Conservation (phyloP, 2,888 invertebrate species). For the Apamea crenata region DNA sequence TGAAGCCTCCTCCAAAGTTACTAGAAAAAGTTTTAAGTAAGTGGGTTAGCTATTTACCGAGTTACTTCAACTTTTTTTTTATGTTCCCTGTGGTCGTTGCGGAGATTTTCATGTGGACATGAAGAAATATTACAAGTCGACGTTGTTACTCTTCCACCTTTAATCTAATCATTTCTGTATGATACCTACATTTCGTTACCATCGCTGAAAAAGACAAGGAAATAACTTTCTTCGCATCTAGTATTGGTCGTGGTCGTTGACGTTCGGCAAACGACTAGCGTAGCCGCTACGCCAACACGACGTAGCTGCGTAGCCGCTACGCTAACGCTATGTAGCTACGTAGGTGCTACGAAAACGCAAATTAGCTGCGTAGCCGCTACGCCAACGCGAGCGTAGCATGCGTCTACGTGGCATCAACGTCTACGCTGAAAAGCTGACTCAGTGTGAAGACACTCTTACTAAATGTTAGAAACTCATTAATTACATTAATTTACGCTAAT, state of each 20-base stretch:
- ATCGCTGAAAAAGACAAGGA: not conserved
- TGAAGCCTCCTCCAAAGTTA: constrained; percentile 69
- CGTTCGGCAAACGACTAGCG: not conserved
- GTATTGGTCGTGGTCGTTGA: not conserved
- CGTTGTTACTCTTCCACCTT: not conserved
- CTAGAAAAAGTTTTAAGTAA: constrained; percentile 65
- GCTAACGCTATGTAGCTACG: not conserved
- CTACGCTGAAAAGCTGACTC: not conserved
- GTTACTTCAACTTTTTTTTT: constrained; percentile 35
- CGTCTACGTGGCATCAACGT: not conserved
- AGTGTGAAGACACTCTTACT: not conserved
- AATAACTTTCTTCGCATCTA: not conserved
- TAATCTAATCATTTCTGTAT: not conserved
- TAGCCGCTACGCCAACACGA: not conserved
- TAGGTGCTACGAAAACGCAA: not conserved
- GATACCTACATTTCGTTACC: not conserved
- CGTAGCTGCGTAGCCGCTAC: not conserved
- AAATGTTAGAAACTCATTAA: constrained; percentile 1
- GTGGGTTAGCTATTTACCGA: constrained; percentile 52
- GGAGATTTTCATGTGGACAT: not conserved
- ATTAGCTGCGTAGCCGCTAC: not conserved
- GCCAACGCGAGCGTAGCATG: not conserved
- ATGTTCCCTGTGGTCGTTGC: not conserved
- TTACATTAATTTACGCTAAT: constrained; percentile 19
- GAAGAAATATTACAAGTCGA: too few species aligned